Base-by-base conservation (phyloP, 2,888 invertebrate species). In the Caenorhabditis afra region DNA sequence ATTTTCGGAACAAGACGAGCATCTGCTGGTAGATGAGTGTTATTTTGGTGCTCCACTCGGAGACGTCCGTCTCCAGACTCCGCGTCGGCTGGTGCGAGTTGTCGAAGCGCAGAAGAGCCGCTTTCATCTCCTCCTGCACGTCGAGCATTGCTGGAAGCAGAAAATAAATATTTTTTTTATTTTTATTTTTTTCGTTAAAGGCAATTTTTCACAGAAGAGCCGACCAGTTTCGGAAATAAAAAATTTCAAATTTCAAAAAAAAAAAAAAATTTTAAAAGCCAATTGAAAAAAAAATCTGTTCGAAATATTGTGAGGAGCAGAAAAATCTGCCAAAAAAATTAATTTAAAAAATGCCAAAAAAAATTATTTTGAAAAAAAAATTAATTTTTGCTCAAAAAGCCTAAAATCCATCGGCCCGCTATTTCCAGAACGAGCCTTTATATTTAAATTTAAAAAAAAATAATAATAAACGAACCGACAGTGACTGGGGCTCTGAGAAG, bases 101-200 rank as follows among this genome's bases (percentile, higher is more conserved):
- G 66, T 77, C 79, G 16, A 82, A 68, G 16, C 67, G 55, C n/a
- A 71, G 23, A 29, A 68, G 50, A 14, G 68, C 70, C 1, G 64
- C 12, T 11, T 70, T 65, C 76, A 76, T 79, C 44, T 78, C 78
- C 7, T 20, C 35, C 49, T 64, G 50, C 18, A 71, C 70, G 20
- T 79, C 67, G 2, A 65, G 47, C 10, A 59, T 29, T 8, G 41
- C 79, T 80, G 53, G 14, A 44, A 55, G 2, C 23, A 7, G 22
- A 49, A 49, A 49, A 49, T 22, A 8, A 47, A 18, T 3, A 20
- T 49, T 23, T 23, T 10, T 22, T 49, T 53, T n/a, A 29, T 5
- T 10, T 58, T 58, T 10, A 41, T 53, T 35, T 20, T 65, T n/a
- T 47, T 49, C 5, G 7, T 7, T 44, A 44, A 3, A n/a, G 44